Evolutionary conservation across 2,888 invertebrate genomes (phyloP).

Genomic region (Gortyna flavago): DNA sequence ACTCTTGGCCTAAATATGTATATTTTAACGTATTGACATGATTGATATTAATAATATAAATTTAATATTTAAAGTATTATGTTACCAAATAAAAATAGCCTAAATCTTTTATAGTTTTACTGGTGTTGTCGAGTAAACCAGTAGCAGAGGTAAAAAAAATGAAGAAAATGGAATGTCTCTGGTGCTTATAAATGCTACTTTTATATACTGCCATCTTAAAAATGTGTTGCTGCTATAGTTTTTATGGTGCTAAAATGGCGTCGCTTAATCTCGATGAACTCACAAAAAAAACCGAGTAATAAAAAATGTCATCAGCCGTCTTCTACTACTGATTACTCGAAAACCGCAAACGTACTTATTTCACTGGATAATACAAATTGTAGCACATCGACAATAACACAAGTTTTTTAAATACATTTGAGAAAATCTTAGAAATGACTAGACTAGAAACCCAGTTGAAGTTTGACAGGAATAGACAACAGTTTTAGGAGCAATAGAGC

Average conservation of each 20-base stretch:
- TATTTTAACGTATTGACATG: slow-evolving; percentile 45
- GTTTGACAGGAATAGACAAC: slow-evolving; percentile 54
- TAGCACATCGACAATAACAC: slow-evolving; percentile 63
- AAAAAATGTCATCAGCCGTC: not conserved
- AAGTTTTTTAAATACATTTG: slow-evolving; percentile 42
- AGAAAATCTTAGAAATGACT: slow-evolving; percentile 33
- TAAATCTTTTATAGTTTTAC: slow-evolving; percentile 45
- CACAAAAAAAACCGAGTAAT: not conserved
- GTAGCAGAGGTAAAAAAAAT: not conserved
- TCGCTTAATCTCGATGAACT: slow-evolving; percentile 25
- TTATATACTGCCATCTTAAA: slow-evolving; percentile 28
- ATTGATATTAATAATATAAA: slow-evolving; percentile 64
- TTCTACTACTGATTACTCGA: slow-evolving; percentile 36
- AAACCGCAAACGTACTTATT: slow-evolving; percentile 48
- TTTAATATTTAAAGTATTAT: slow-evolving; percentile 60
- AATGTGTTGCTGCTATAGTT: slow-evolving; percentile 36
- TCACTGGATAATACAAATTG: slow-evolving; percentile 47
- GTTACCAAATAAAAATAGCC: slow-evolving; percentile 66
- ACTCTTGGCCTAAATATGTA: slow-evolving; percentile 64
- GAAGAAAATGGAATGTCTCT: slow-evolving; percentile 1
- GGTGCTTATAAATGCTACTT: slow-evolving; percentile 24
- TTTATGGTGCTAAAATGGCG: slow-evolving; percentile 54
- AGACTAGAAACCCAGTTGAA: slow-evolving; percentile 40
- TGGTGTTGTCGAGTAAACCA: slow-evolving; percentile 31
- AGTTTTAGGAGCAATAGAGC: slow-evolving; percentile 55